Conservation (phyloP, 2,113 vertebrate genomes). For the Catharus bicknelli region DNA sequence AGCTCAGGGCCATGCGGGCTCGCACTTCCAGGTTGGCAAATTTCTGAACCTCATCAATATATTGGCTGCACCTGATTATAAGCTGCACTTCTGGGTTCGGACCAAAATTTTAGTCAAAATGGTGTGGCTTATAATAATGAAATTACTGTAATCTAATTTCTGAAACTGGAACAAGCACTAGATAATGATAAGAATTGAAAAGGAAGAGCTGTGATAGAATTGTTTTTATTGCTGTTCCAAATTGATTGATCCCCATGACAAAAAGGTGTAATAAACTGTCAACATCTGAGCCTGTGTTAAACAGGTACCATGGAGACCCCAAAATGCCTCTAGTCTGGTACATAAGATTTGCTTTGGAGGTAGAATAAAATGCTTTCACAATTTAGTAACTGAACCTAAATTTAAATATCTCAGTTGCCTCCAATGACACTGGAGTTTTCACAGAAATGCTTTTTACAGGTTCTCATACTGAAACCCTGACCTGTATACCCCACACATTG, state of each 20-base stretch:
- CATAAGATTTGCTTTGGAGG: neutral
- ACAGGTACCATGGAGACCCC: neutral
- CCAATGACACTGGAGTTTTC: neutral
- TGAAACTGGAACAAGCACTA: neutral
- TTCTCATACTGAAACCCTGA: neutral
- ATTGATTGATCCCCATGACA: neutral
- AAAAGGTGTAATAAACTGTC: neutral
- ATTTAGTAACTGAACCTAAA: neutral
- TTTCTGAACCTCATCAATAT: too few species aligned
- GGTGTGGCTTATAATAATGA: too few species aligned
- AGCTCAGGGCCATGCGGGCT: too few species aligned
- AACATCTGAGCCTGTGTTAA: neutral
- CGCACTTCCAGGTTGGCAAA: too few species aligned
- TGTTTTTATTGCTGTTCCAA: neutral
- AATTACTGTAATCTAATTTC: neutral
- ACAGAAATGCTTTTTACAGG: neutral
- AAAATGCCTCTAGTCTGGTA: neutral
- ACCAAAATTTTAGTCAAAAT: too few species aligned
- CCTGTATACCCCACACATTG: accelerated
- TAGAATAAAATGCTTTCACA: neutral
- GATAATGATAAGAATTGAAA: neutral
- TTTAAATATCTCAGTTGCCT: neutral
- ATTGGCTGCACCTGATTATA: too few species aligned
- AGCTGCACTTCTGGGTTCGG: too few species aligned
- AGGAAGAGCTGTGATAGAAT: neutral